These are phyloP conservation scores for Saimiri boliviensis DNA, from an alignment of 2,113 vertebrate species.

Conservation along the genomic window DNA sequence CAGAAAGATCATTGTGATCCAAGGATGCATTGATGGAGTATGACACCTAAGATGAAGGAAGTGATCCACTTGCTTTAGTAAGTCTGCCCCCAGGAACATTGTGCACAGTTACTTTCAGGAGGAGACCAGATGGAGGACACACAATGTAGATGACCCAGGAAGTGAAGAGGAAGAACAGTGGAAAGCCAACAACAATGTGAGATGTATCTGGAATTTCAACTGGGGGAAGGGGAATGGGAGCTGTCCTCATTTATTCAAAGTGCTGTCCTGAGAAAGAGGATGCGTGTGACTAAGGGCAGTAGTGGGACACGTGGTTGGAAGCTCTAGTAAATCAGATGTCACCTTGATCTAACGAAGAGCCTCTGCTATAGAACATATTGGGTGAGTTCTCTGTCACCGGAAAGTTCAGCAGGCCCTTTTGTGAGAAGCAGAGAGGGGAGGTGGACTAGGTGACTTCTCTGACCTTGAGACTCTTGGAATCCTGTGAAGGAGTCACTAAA, in stretches of 20 bases:
- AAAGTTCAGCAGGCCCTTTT: background rate
- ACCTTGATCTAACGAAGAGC: background rate
- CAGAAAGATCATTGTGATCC: background rate
- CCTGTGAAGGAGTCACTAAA: background rate
- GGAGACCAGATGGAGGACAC: background rate
- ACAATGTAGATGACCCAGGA: background rate
- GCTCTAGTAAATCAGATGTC: background rate
- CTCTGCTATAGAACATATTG: background rate
- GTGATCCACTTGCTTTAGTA: too few species aligned
- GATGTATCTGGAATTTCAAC: background rate
- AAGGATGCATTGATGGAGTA: background rate
- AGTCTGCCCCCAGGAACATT: too few species aligned
- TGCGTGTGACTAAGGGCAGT: background rate
- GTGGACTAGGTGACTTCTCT: background rate
- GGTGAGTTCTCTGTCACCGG: background rate
- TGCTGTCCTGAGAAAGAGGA: background rate
- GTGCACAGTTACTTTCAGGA: background rate
- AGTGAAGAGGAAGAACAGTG: background rate
- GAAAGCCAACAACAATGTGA: background rate
- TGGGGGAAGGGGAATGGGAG: background rate
- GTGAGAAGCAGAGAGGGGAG: too few species aligned
- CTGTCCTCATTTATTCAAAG: background rate
- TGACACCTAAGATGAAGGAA: background rate
- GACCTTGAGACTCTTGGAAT: background rate
- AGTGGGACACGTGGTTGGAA: background rate